Percentiles rank a stretch among this genome's conserved stretches.
Evolutionary conservation across 2,888 invertebrate genomes (phyloP).

Genomic region (Eulithis testata): DNA sequence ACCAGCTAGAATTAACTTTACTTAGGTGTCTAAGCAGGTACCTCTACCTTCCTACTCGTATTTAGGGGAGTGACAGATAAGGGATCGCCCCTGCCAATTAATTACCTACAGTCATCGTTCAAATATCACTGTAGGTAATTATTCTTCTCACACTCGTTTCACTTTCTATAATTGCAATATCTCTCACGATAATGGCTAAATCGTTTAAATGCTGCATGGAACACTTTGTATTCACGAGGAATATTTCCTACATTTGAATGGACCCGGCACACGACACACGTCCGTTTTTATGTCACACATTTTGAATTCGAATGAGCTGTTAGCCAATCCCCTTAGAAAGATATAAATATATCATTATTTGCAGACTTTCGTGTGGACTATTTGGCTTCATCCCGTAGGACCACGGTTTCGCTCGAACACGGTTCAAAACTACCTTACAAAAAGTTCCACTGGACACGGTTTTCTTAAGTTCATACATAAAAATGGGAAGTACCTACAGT

Average conservation of each 20-base stretch:
- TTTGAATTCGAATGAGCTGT: conserved; percentile 58
- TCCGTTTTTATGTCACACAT: conserved; percentile 58
- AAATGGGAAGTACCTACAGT: no score
- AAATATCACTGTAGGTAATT: not conserved
- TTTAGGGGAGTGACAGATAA: no score
- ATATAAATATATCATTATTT: conserved; percentile 2
- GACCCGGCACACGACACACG: conserved; percentile 79
- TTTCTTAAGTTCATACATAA: no score
- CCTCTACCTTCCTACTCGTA: no score
- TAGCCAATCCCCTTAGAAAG: conserved; percentile 31
- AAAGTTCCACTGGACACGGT: no score
- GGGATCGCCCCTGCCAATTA: no score
- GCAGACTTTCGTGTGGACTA: not conserved
- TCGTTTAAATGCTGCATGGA: conserved; percentile 50
- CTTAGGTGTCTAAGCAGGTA: no score
- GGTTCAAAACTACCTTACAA: no score
- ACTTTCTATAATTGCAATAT: conserved; percentile 42
- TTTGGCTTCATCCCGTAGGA: no score
- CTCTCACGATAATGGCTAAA: conserved; percentile 47
- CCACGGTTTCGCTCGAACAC: no score
- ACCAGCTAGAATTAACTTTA: no score
- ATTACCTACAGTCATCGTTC: no score
- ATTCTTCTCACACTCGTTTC: conserved; percentile 40
- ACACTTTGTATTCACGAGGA: conserved; percentile 62
- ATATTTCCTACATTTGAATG: conserved; percentile 59